These are phyloP conservation scores for Ciconia boyciana DNA, from an alignment of 2,113 vertebrate species.

Conservation along the genomic window DNA sequence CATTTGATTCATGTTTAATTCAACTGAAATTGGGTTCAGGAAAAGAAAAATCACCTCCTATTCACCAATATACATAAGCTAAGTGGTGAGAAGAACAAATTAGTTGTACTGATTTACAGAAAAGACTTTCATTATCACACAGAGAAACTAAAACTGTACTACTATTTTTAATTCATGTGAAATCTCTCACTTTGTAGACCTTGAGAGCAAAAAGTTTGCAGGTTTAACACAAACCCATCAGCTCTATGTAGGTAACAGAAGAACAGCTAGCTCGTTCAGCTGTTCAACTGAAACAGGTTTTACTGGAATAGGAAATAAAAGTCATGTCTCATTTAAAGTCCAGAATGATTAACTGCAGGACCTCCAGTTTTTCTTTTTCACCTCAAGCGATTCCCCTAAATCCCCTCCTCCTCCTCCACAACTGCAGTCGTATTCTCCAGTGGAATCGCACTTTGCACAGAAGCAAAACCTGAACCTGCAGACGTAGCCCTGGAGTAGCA, in stretches of 20 bases:
- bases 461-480: background rate
- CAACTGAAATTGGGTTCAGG: background rate
- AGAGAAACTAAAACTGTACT: background rate
- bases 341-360: background rate
- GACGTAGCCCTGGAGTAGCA: background rate
- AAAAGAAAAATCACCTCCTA: background rate
- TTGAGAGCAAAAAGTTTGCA: background rate
- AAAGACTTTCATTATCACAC: too few species aligned
- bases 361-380: background rate
- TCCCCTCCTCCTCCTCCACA: background rate
- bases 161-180: background rate
- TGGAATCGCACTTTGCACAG: background rate
- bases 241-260: background rate
- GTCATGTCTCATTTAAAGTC: background rate
- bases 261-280: background rate
- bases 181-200: background rate
- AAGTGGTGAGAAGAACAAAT: background rate
- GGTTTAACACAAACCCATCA: background rate
- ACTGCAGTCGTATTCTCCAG: background rate
- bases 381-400: background rate
- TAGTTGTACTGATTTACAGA: background rate
- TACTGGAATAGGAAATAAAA: background rate
- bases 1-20: background rate
- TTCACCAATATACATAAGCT: background rate
- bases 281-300: background rate